These are phyloP conservation scores for Syndactyla subalaris DNA, from an alignment of 2,797 vertebrate genomes.

Conservation along the genomic window DNA sequence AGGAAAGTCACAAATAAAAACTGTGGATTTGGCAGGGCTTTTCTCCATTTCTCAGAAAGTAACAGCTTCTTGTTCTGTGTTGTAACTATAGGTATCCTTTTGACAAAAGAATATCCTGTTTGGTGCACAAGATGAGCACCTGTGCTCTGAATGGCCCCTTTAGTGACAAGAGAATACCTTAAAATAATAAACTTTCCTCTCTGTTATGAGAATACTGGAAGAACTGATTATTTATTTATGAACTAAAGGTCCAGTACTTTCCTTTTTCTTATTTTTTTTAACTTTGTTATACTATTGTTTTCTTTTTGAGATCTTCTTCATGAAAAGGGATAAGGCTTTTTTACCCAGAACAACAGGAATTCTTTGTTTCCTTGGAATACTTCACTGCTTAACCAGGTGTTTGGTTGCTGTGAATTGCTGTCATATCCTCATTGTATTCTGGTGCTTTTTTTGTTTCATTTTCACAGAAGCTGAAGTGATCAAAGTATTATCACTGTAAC, in stretches of 20 bases:
- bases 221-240: not conserved
- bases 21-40: not conserved
- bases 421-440: not conserved
- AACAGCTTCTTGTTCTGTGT: not conserved
- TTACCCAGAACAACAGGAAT: not conserved
- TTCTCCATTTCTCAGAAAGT: not conserved
- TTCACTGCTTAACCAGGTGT: constrained; percentile 13
- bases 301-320: not conserved
- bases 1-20: not conserved
- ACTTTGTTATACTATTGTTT: not conserved
- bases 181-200: not conserved
- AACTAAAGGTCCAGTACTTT: not conserved
- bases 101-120: not conserved
- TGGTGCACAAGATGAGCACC: not conserved
- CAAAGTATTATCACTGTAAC: not conserved
- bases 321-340: not conserved
- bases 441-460: not conserved
- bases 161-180: not conserved
- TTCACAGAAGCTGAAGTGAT: not conserved
- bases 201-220: not conserved
- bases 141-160: not conserved
- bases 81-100: not conserved
- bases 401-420: not conserved
- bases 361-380: not conserved
- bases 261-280: not conserved